Percentiles rank a stretch among this genome's conserved stretches.
Evolutionary conservation across 2,113 vertebrate species (phyloP).

Genomic region (Bubo blakistoni): DNA sequence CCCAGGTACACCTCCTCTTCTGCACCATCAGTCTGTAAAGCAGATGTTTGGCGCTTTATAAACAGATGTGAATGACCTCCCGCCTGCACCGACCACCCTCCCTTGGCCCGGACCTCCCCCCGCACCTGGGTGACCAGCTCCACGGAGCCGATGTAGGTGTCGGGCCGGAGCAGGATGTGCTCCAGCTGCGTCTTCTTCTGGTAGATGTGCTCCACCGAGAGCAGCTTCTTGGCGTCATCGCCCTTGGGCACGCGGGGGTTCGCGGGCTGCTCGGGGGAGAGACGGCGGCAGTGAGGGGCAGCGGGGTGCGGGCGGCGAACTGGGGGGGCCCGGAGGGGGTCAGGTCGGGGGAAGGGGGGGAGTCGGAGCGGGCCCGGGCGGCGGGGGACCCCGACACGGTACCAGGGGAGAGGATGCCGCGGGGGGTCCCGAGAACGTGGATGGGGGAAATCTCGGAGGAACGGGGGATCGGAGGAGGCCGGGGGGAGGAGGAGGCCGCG

Average conservation of each 20-base stretch:
- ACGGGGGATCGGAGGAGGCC: not conserved
- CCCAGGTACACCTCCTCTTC: too few relatives aligned
- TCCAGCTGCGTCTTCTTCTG: slow-evolving; percentile 98
- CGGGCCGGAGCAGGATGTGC: slow-evolving; percentile 96
- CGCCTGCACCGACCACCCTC: rapidly evolving
- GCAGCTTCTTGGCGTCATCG: slow-evolving; percentile 64
- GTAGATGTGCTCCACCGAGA: slow-evolving; percentile 94
- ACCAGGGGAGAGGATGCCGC: not conserved
- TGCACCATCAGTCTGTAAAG: rapidly evolving
- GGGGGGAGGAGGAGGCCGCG: not conserved
- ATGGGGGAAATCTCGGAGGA: not conserved
- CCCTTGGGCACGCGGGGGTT: slow-evolving; percentile 68
- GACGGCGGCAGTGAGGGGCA: not conserved
- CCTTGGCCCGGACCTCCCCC: not conserved
- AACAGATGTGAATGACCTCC: too few relatives aligned
- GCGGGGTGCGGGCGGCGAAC: not conserved
- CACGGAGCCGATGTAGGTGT: slow-evolving; percentile 97
- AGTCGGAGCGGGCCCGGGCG: too few relatives aligned
- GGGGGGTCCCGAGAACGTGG: not conserved
- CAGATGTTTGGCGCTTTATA: not conserved
- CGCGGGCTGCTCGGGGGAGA: slow-evolving; percentile 56
- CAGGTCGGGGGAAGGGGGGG: not conserved
- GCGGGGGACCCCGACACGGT: too few relatives aligned
- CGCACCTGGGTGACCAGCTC: slow-evolving; percentile 90
- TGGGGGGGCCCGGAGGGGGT: not conserved